A percentile compares a stretch with the other conserved stretches of the same genome.
These are phyloP conservation scores for Aleiodes alternator DNA, from an alignment of 2,888 invertebrate genomes.

Conservation along the genomic window DNA sequence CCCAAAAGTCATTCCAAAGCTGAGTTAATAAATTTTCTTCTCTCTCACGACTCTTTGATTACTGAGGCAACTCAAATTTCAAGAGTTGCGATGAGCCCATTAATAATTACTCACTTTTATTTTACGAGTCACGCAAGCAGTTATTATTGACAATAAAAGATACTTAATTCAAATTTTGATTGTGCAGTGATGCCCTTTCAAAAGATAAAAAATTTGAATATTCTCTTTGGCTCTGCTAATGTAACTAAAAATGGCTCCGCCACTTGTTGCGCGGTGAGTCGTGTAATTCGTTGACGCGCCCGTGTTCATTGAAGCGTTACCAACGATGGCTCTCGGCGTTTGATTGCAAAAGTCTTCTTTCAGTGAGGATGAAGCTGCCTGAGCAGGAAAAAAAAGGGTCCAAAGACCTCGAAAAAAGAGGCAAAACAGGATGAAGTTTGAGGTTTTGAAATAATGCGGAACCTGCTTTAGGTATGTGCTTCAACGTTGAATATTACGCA, in stretches of 20 bases:
- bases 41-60: constrained; percentile 6
- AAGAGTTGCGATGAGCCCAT: neutral
- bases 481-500: constrained; percentile 36
- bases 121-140: constrained; percentile 14
- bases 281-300: constrained; percentile 50
- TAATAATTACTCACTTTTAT: neutral
- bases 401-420: neutral
- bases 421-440: constrained; percentile 26
- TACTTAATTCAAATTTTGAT: neutral
- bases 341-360: constrained; percentile 36
- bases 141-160: neutral
- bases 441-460: constrained; percentile 42
- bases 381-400: constrained; percentile 19
- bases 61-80: constrained; percentile 20
- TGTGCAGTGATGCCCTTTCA: neutral
- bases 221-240: neutral
- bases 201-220: neutral
- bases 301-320: constrained; percentile 52
- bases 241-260: constrained; percentile 41
- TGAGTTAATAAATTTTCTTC: constrained; percentile 14
- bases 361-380: constrained; percentile 38
- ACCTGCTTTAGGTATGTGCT: constrained; percentile 38
- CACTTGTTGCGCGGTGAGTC: constrained; percentile 49
- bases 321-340: constrained; percentile 51
- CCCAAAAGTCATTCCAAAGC: neutral